Percentiles rank a stretch among this genome's conserved stretches.
Evolutionary conservation across 1,140 invertebrate genomes (phyloP).

Genomic region (Berghia stephanieae): DNA sequence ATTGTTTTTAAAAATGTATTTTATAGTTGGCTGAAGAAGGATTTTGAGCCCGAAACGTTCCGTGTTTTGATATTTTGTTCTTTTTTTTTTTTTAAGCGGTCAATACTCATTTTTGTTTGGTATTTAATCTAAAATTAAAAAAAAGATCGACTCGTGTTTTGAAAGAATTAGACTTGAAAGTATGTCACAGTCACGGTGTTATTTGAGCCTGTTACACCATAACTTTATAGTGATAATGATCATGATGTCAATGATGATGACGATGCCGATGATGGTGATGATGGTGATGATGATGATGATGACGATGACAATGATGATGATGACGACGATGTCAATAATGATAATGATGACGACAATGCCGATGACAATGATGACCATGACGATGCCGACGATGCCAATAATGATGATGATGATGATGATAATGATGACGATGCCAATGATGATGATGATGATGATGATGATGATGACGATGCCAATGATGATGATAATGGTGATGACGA

Average conservation of each 20-base stretch:
- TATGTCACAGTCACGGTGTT: not conserved
- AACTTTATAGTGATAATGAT: not conserved
- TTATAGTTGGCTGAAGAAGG: no score
- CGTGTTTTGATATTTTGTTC: no score
- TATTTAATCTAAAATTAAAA: no score
- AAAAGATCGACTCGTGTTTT: not conserved
- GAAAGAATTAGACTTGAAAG: not conserved
- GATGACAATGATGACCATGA: constrained; percentile 24
- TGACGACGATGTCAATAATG: constrained; percentile 12
- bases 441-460: constrained; percentile 16
- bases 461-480: no score
- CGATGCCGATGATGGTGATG: constrained; percentile 22
- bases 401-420: constrained; percentile 24
- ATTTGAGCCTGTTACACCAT: not conserved
- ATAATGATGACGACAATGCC: constrained; percentile 19
- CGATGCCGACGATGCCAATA: constrained; percentile 12
- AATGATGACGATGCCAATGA: not conserved
- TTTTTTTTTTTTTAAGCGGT: no score
- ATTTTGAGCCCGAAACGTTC: no score
- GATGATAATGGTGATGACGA: no score
- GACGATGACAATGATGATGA: constrained; percentile 17
- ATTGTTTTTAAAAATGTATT: no score
- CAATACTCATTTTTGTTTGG: no score
- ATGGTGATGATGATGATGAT: constrained; percentile 27
- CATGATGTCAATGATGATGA: not conserved